A percentile compares a stretch with the other conserved stretches of the same genome.
These are phyloP conservation scores for Equus przewalskii DNA, from an alignment of 2,113 vertebrate species.

Conservation along the genomic window DNA sequence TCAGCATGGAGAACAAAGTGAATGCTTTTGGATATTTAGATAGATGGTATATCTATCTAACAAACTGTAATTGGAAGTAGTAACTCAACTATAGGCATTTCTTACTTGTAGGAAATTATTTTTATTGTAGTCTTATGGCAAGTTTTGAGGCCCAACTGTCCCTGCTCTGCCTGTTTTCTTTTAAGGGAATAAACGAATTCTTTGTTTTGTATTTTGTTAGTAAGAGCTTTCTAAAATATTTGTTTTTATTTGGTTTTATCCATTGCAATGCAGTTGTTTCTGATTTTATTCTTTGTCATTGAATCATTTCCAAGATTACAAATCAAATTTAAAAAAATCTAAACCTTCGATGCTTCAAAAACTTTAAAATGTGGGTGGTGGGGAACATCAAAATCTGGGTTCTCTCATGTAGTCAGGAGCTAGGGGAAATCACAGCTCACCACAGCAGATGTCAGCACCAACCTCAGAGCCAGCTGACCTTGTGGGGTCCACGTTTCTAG, in stretches of 20 bases:
- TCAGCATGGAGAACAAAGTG: constrained; percentile 46
- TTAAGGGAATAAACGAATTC: constrained; percentile 67
- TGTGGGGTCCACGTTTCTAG: too few species aligned
- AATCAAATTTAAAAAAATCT: background rate
- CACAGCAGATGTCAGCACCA: too few species aligned
- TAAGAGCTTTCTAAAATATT: background rate
- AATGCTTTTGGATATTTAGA: constrained; percentile 66
- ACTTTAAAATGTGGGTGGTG: background rate
- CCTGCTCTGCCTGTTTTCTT: constrained; percentile 40
- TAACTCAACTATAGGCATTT: constrained; percentile 65
- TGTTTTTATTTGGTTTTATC: constrained; percentile 40
- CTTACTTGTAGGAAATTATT: constrained; percentile 69
- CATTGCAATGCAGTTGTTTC: background rate
- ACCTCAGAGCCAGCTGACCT: background rate
- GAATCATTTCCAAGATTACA: constrained; percentile 4
- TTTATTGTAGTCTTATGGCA: constrained; percentile 50
- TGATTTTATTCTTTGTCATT: constrained; percentile 45
- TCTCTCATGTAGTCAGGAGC: background rate
- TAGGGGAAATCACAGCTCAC: background rate
- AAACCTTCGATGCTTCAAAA: background rate
- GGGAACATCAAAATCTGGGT: background rate
- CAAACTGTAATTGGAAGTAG: constrained; percentile 58
- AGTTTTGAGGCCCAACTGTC: constrained; percentile 57
- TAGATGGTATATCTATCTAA: constrained; percentile 48
- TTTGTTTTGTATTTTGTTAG: constrained; percentile 61